A percentile compares a stretch with the other conserved stretches of the same genome.
Conservation (phyloP, 2,888 invertebrate genomes). For the Taphrorychus bicolor region DNA sequence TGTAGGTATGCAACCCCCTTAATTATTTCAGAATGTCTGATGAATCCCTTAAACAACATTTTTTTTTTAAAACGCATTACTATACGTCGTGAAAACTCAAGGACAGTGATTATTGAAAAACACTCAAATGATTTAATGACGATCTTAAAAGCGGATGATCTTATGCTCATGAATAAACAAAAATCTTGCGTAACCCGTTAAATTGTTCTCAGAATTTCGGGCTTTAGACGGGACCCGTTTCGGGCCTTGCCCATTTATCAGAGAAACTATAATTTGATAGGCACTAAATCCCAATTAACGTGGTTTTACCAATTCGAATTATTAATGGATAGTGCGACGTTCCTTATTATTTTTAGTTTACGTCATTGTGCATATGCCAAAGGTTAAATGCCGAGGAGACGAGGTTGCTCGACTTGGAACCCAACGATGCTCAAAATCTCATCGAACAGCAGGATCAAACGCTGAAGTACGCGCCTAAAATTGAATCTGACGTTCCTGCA, state of each 20-base stretch:
- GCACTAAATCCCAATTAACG: too few relatives aligned
- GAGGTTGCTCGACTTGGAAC: conserved; percentile 63
- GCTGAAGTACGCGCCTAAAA: conserved; percentile 63
- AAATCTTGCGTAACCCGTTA: background rate
- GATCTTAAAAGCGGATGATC: background rate
- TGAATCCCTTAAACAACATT: background rate
- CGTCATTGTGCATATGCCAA: background rate
- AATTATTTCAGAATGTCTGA: too few relatives aligned
- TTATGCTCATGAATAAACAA: background rate
- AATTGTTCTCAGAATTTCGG: background rate
- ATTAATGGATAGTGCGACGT: too few relatives aligned
- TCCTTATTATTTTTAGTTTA: background rate
- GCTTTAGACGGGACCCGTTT: background rate
- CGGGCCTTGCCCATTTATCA: too few relatives aligned
- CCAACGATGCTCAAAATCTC: conserved; percentile 62
- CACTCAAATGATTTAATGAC: background rate
- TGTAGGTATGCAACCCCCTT: too few relatives aligned
- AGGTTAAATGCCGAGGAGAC: conserved; percentile 56
- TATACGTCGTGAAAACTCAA: background rate
- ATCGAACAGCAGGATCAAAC: conserved; percentile 60
- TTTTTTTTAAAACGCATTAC: background rate
- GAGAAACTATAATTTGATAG: too few relatives aligned
- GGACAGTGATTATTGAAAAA: background rate
- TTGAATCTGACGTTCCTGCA: conserved; percentile 62
- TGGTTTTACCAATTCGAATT: too few relatives aligned